phyloP scores from a whole-genome alignment of 2,113 vertebrate genomes.

The Zingel zingel region DNA sequence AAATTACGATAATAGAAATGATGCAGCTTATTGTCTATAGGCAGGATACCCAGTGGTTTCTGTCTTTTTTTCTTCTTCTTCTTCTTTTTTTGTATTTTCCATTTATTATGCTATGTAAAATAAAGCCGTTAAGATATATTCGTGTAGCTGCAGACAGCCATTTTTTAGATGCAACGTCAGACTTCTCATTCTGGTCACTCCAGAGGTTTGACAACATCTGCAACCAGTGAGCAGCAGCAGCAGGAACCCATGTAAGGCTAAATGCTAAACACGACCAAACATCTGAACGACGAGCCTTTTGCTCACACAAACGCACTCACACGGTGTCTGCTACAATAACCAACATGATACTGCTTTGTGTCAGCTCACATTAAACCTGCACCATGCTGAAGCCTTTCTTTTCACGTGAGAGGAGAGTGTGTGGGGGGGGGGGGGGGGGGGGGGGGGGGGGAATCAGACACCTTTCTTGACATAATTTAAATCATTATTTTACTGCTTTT shows the following conservation, averaged over 20 bases:
- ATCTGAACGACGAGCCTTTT: constrained; percentile 54
- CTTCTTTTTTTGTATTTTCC: not conserved
- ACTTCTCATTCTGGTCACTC: constrained; percentile 20
- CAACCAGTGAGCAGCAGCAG: constrained; percentile 50
- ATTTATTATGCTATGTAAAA: not conserved
- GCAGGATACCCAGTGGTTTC: not conserved
- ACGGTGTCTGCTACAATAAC: constrained; percentile 62
- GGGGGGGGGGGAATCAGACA: constrained; percentile 71
- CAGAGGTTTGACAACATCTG: constrained; percentile 68
- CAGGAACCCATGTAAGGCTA: constrained; percentile 16
- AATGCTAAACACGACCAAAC: constrained; percentile 56
- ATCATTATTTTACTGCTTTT: constrained; percentile 97
- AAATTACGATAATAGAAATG: constrained; percentile 13
- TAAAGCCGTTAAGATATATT: not conserved
- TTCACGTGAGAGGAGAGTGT: constrained; percentile 6
- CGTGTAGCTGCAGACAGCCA: not conserved
- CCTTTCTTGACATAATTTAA: constrained; percentile 85
- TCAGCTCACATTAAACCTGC: constrained; percentile 68
- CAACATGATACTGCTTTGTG: constrained; percentile 74
- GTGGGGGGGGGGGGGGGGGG: not conserved
- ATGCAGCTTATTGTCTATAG: not conserved
- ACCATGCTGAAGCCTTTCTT: constrained; percentile 59
- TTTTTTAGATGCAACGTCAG: not conserved
- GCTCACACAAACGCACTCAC: constrained; percentile 52
- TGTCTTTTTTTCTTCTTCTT: not conserved